Conservation (phyloP, 2,113 vertebrate species). For the Formicarius rufipectus region DNA sequence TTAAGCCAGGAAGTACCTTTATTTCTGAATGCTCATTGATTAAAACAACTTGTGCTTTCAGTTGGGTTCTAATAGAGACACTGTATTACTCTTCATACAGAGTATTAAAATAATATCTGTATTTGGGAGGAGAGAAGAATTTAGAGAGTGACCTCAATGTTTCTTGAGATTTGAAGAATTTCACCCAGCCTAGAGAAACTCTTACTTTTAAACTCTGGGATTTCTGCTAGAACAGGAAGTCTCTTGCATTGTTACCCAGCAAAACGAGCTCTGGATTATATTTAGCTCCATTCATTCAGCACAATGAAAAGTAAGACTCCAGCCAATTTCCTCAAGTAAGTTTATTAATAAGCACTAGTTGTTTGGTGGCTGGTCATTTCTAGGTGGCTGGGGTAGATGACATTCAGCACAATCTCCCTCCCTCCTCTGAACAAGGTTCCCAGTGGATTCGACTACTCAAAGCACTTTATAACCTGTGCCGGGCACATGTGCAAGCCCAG, state of each 20-base stretch:
- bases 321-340: slow-evolving; percentile 50
- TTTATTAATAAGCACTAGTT: slow-evolving; percentile 34
- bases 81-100: background rate
- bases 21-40: slow-evolving; percentile 25
- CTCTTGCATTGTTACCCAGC: slow-evolving; percentile 45
- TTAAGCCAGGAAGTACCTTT: slow-evolving; percentile 47
- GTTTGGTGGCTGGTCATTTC: background rate
- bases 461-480: background rate
- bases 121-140: background rate
- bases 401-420: background rate
- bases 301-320: slow-evolving; percentile 48
- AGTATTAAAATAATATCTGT: background rate
- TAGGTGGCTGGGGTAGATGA: background rate
- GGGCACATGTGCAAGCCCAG: background rate
- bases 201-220: background rate
- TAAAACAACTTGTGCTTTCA: slow-evolving; percentile 41
- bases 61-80: background rate
- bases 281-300: slow-evolving; percentile 62
- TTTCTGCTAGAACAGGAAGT: slow-evolving; percentile 61
- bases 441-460: background rate
- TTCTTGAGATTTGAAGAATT: slow-evolving; percentile 52
- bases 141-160: slow-evolving; percentile 1
- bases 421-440: background rate
- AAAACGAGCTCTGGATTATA: slow-evolving; percentile 48
- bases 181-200: slow-evolving; percentile 6